These are phyloP conservation scores for Andricus grossulariae DNA, from an alignment of 1,140 invertebrate genomes.

Conservation along the genomic window DNA sequence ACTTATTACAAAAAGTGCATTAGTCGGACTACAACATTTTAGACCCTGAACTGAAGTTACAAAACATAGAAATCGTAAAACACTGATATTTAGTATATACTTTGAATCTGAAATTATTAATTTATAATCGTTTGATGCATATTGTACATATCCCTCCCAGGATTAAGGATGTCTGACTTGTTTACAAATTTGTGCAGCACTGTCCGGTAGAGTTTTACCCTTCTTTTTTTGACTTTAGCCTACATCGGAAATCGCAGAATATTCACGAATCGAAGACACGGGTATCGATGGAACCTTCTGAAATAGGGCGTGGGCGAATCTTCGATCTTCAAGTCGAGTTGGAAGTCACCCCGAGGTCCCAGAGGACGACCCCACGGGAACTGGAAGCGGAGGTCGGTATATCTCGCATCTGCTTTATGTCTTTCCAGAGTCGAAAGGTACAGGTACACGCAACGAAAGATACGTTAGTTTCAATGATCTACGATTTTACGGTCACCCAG, in stretches of 20 bases:
- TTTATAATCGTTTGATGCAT: no score
- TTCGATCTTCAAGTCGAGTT: slow-evolving; percentile 63
- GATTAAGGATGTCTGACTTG: no score
- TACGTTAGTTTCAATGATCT: slow-evolving; percentile 62
- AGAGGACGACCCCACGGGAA: slow-evolving; percentile 65
- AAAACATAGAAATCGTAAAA: no score
- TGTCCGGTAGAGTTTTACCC: not conserved
- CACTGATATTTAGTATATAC: no score
- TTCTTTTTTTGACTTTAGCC: not conserved
- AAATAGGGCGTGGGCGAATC: slow-evolving; percentile 70
- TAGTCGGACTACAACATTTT: no score
- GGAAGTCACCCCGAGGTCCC: slow-evolving; percentile 57
- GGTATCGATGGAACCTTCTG: slow-evolving; percentile 48
- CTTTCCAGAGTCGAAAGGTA: slow-evolving; percentile 60
- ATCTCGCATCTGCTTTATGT: slow-evolving; percentile 73
- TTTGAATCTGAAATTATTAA: no score
- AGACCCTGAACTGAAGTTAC: no score
- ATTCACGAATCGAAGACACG: slow-evolving; percentile 38
- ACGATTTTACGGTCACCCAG: slow-evolving; percentile 53
- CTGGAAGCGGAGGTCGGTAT: slow-evolving; percentile 59
- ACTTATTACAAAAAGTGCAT: no score
- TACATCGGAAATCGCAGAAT: slow-evolving; percentile 18
- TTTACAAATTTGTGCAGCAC: no score
- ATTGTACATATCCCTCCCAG: no score
- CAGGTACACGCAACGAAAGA: slow-evolving; percentile 55